Evolutionary conservation across 2,888 invertebrate species (phyloP), one percentile per base, ranked within the genome.

Genomic region (Pardosa pseudoannulata): DNA sequence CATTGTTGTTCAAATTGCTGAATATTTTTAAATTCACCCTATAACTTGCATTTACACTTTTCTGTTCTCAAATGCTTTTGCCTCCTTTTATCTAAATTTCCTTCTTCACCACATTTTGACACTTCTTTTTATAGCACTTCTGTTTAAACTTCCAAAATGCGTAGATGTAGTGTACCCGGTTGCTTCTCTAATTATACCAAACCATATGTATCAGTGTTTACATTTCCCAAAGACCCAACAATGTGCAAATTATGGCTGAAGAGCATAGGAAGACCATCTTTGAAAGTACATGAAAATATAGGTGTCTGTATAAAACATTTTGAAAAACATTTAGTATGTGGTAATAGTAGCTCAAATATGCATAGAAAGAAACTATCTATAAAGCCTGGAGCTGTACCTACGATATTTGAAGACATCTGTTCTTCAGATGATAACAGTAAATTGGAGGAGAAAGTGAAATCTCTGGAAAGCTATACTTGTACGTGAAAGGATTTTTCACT

Each of bases 271-370:
- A 29, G 65, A 32, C 79, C 72, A 16, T 16, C 39, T 41, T 65
- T 79, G 27, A 72, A 72, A 31, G 50, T 72, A 19, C 39, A 19
- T 27, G 79, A 79, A 46, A 41, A 65, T 23, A 72, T 71, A 19
- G 72, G 72, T 65, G 79, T 79, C 23, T 79, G 79, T 16, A 72
- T 79, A 5, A 79, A 79, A 41, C 79, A 79, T 41, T 79, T 79
- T 65, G 72, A 79, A 31, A 72, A 46, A 64, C n/a, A 79, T n/a
- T 41, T 28, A 16, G 46, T 79, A 46, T 31, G 46, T 65, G 79
- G 72, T 27, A 41, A 31, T 28, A 50, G 41, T 6, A 29, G 28
- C 5, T 50, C 31, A 13, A 31, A 32, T 27, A n/a, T 39, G 13
- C 41, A 7, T 39, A 79, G 72, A 32, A 79, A 79, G 46, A 72